phyloP scores from a whole-genome alignment of 2,797 vertebrate genomes.

The Hipposideros larvatus region DNA sequence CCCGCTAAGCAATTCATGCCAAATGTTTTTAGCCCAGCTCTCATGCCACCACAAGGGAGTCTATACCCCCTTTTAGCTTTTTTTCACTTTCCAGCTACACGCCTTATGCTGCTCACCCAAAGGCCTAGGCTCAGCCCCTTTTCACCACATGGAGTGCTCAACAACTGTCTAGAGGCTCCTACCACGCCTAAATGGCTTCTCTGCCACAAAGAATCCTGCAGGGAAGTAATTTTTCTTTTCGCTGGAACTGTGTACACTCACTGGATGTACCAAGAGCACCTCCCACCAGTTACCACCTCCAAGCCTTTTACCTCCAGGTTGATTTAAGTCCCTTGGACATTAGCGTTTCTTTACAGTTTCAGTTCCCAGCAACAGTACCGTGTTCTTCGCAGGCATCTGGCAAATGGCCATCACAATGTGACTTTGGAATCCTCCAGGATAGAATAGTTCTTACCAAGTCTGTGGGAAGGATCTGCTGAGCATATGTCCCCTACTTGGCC shows the following conservation, averaged over 20 bases:
- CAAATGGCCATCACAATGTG: not conserved
- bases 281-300: not conserved
- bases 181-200: not conserved
- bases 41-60: fast-evolving
- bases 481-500: not conserved
- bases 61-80: not conserved
- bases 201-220: not conserved
- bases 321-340: not conserved
- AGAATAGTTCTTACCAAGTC: not conserved
- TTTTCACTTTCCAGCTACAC: not conserved
- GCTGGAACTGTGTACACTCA: not conserved
- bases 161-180: not conserved
- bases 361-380: not conserved
- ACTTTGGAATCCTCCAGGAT: not conserved
- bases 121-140: too few species aligned
- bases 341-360: not conserved
- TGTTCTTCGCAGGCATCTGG: not conserved
- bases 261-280: not conserved
- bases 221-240: not conserved
- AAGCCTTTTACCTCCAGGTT: not conserved
- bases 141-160: not conserved
- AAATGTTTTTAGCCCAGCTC: not conserved
- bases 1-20: not conserved
- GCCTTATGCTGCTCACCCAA: too few species aligned
- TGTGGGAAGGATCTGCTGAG: not conserved